Evolutionary conservation across 2,888 invertebrate genomes (phyloP), one percentile per base, ranked within the genome.

Genomic region (Drosophila mettleri): DNA sequence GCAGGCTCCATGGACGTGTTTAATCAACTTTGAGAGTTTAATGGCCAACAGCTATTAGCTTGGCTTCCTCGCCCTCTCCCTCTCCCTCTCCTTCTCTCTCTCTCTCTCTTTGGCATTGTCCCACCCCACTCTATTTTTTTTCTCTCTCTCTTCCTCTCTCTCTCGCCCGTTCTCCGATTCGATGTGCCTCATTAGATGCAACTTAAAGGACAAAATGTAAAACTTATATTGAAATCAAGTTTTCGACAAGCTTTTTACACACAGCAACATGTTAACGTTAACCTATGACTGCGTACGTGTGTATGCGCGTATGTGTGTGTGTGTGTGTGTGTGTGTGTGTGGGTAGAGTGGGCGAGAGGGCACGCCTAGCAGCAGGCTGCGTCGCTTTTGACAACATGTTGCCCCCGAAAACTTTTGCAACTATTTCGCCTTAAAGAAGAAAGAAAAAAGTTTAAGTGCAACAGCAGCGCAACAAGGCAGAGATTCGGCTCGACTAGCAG

Each of bases 171-270:
- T n/a, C 53, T 39, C 34, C 34, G 34, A 20, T 22, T 49, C 41
- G 69, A 63, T 63, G 14, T 46, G 78, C 63, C 74, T 78, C 74
- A 78, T 75, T 75, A 75, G 53, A 53, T 61, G 66, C 66, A 77
- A 72, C 61, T 74, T 77, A 59, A 72, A 66, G 77, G 74, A 78
- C 78, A 78, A 64, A 81, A 78, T 82, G 70, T 70, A 52, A 78
- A 78, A 78, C 78, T 78, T 74, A 82, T 81, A 78, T 78, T 78
- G 79, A 82, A 78, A 78, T 78, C 78, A 81, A 78, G 70, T 78
- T 78, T 81, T 78, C 66, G 78, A 62, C 82, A 74, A 67, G 82
- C 79, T 57, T 58, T 55, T 45, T 45, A 45, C 46, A 52, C 52
- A 75, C 54, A 49, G 33, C 49, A 49, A 49, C 49, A 69, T 61